Percentiles rank a stretch among this genome's conserved stretches.
Evolutionary conservation across 2,888 invertebrate genomes (phyloP).

Genomic region (Lepidochrysops patricia): DNA sequence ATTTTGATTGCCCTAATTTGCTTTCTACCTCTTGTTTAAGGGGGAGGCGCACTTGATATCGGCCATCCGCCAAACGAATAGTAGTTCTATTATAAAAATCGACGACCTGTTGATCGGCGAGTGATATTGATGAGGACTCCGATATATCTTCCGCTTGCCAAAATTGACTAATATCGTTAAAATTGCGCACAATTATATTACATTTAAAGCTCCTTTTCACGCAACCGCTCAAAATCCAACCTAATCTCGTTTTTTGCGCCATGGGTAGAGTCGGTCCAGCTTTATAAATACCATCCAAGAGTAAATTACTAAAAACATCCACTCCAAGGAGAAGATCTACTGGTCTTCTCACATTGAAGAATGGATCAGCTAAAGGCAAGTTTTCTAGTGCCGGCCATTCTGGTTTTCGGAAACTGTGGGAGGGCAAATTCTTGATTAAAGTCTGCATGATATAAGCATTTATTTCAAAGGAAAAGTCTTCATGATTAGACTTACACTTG

Average conservation of each 20-base stretch:
- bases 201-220: slow-evolving; percentile 12
- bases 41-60: slow-evolving; percentile 20
- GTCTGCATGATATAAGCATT: slow-evolving; percentile 17
- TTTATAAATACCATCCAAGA: slow-evolving; percentile 12
- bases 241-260: slow-evolving; percentile 24
- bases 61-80: slow-evolving; percentile 18
- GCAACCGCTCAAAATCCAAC: slow-evolving; percentile 24
- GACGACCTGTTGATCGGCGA: slow-evolving; percentile 8
- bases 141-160: slow-evolving; percentile 18
- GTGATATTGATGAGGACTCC: slow-evolving; percentile 1
- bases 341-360: no score
- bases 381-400: slow-evolving; percentile 15
- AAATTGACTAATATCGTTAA: slow-evolving; percentile 14
- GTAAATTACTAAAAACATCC: no score
- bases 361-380: no score
- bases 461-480: slow-evolving; percentile 15
- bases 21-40: slow-evolving; percentile 15
- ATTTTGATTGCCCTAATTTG: slow-evolving; percentile 22
- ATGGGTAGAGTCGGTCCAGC: background rate
- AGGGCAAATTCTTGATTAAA: slow-evolving; percentile 18
- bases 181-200: slow-evolving; percentile 10
- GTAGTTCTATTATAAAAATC: slow-evolving; percentile 15
- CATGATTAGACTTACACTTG: slow-evolving; percentile 11
- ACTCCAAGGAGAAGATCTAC: no score
- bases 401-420: slow-evolving; percentile 8